Percentiles rank a stretch among this genome's conserved stretches.
Conservation (phyloP, 2,797 vertebrate species). For the Tokudaia tokunoshimensis region DNA sequence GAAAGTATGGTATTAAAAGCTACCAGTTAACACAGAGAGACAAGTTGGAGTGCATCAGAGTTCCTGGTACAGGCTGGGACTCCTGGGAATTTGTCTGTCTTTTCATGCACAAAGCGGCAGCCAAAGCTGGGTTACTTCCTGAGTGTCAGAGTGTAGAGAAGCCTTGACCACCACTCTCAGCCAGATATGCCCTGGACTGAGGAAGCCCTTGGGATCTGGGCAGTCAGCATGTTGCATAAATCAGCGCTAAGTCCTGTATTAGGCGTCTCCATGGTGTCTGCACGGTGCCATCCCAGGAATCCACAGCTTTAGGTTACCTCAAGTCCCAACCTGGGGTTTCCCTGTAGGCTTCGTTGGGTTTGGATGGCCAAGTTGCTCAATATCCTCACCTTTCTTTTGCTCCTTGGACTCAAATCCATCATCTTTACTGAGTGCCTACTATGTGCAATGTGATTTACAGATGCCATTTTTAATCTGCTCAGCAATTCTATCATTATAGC, state of each 20-base stretch:
- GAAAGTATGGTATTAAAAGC: not conserved
- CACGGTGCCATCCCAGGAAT: slow-evolving; percentile 62
- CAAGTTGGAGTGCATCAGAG: not conserved
- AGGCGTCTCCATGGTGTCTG: slow-evolving; percentile 65
- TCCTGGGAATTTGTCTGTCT: not conserved
- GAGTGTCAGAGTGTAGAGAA: slow-evolving; percentile 56
- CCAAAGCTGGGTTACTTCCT: slow-evolving; percentile 6
- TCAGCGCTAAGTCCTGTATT: slow-evolving; percentile 67
- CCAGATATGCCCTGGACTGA: slow-evolving; percentile 5
- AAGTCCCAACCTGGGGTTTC: slow-evolving; percentile 36
- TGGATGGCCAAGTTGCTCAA: slow-evolving; percentile 11
- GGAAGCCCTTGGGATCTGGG: slow-evolving; percentile 27
- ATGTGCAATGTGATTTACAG: slow-evolving; percentile 26
- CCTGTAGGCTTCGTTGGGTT: not conserved
- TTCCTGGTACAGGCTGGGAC: not conserved
- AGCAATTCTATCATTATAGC: not conserved
- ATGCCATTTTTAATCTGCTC: slow-evolving; percentile 55
- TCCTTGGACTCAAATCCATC: not conserved
- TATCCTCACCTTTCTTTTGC: not conserved
- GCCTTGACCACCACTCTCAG: not conserved
- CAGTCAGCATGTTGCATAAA: slow-evolving; percentile 33
- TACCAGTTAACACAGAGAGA: not conserved
- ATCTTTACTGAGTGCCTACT: slow-evolving; percentile 4
- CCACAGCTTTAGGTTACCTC: slow-evolving; percentile 50
- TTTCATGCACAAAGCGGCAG: not conserved